Evolutionary conservation across 1,140 invertebrate genomes (phyloP), one percentile per base, ranked within the genome.

Genomic region (Brachionus calyciflorus): DNA sequence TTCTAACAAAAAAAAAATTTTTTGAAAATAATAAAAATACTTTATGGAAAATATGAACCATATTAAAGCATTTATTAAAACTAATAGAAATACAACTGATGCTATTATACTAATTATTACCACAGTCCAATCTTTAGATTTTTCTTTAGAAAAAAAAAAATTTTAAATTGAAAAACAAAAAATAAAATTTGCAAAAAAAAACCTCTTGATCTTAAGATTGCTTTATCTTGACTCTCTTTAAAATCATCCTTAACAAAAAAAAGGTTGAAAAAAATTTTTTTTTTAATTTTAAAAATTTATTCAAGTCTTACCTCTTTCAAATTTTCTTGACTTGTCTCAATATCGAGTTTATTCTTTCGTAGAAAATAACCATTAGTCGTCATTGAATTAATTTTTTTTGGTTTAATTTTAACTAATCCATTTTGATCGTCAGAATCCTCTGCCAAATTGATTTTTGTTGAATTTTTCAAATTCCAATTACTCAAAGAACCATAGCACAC

Each of bases 41-140:
- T 73, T 73, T 17, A 73, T 73, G 3, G 69, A 73, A 17, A 73
- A 73, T 19, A 73, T 73, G 14, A 73, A 73, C 69, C 69, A 73
- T 17, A 73, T 73, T 1, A 73, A 17, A 2, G 69, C 69, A 17
- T 73, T 73, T 9, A 73, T 73, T 30, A 73, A 49, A 2, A 73
- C 51, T 10, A 73, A 28, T n/a, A 73, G 26, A 17, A 73, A 73
- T 19, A 73, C 28, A 33, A 73, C 69, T 3, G 46, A 51, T 51
- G 46, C 69, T 28, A 73, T 55, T 6, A 73, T 73, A 30, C 69
- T 73, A 17, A 73, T 73, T 10, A 73, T 73, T 24, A 73, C 26
- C 1, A 49, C 21, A 3, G 69, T 73, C 69, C 69, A 73, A 17
- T 73, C 60, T 44, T 44, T 49, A 49, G 51, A 6, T 28, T 73